Evolutionary conservation across 2,797 vertebrate genomes (phyloP), one percentile per base, ranked within the genome.

Genomic region (Ambastaia sidthimunki): DNA sequence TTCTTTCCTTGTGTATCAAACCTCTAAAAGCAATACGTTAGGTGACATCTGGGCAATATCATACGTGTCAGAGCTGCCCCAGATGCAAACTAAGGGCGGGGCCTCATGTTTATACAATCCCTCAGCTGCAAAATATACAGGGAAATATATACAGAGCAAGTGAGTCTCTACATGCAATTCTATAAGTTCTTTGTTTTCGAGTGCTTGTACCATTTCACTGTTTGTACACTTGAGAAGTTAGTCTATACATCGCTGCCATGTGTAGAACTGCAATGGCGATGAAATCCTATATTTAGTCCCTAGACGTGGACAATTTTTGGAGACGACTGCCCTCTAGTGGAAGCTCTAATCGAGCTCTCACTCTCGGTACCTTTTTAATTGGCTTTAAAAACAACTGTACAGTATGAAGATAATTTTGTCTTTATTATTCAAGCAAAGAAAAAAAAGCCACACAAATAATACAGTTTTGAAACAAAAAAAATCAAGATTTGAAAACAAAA

Each of bases 41-140:
- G 74, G 31, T 72, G 74, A 59, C 80, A 72, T 73, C 60, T 77
- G 68, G 23, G 28, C 59, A 67, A 72, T 28, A 34, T 76, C 74
- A 71, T 76, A 62, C 7, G 21, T 18, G 48, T 63, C 13, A 71
- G 74, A 76, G 60, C 12, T 28, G 50, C 34, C 28, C 74, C 68
- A 77, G 44, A 78, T 19, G 28, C 52, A 68, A 41, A 73, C 69
- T 67, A 12, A 18, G 62, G 69, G 50, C n/a, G 70, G n/a, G 60
- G 50, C 50, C 71, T 67, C 31, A 25, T 12, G 23, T 16, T 25
- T 59, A 52, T 28, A 31, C 31, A 31, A 65, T 19, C 23, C 15
- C 50, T 41, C 21, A 59, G 37, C 75, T 69, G 75, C 66, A 57
- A n/a, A 68, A 25, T 34, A 54, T 23, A 75, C 47, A 75, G 23